These are phyloP conservation scores for Athetis lepigone DNA, from an alignment of 2,888 invertebrate species.

Conservation along the genomic window DNA sequence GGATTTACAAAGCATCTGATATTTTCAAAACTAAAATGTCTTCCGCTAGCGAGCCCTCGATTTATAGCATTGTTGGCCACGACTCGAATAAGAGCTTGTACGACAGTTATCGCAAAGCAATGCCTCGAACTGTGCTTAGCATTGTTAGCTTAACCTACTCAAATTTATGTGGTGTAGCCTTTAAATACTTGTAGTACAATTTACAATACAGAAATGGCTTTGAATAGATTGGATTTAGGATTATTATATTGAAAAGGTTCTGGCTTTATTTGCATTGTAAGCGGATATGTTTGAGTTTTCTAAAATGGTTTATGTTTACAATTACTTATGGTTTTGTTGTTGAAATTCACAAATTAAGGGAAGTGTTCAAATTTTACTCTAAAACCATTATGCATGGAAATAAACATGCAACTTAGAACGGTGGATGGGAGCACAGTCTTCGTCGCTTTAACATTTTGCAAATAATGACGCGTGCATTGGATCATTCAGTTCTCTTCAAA, in stretches of 20 bases:
- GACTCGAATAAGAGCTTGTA: conserved; percentile 82
- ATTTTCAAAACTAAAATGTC: conserved; percentile 85
- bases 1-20: conserved; percentile 82
- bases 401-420: no score
- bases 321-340: conserved; percentile 13
- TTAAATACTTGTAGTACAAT: conserved; percentile 73
- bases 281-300: conserved; percentile 30
- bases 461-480: no score
- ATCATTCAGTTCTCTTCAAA: no score
- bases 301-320: conserved; percentile 12
- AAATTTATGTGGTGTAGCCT: conserved; percentile 76
- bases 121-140: conserved; percentile 72
- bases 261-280: conserved; percentile 35
- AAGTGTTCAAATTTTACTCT: not conserved
- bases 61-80: conserved; percentile 81
- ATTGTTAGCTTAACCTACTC: conserved; percentile 74
- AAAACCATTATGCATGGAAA: not conserved
- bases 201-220: conserved; percentile 64
- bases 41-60: conserved; percentile 77
- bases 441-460: no score
- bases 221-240: conserved; percentile 59
- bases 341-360: not conserved
- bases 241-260: conserved; percentile 57
- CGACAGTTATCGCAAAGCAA: conserved; percentile 84
- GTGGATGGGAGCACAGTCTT: no score